These are phyloP conservation scores for Ephydatia muelleri DNA, from an alignment of 37 sponge, comb jelly and placozoan species.

Conservation along the genomic window DNA sequence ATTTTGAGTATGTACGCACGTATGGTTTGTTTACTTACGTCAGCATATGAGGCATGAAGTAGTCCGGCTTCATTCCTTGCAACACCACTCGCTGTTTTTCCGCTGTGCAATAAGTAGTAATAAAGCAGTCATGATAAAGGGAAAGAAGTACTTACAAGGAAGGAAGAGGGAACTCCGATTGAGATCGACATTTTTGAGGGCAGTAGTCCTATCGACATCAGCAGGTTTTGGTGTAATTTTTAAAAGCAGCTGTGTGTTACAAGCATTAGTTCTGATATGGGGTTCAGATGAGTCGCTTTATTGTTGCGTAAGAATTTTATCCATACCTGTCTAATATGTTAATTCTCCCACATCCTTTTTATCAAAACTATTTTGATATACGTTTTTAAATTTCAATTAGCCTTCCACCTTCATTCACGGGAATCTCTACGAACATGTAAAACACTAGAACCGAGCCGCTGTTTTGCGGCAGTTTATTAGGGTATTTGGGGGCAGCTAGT, in stretches of 20 bases:
- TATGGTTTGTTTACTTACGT: slow-evolving; percentile 41
- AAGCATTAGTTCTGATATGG: too few species aligned
- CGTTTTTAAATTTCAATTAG: too few species aligned
- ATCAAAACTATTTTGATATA: too few species aligned
- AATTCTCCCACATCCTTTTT: too few species aligned
- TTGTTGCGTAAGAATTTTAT: too few species aligned
- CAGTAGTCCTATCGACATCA: slow-evolving; percentile 7
- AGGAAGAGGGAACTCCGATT: slow-evolving; percentile 11
- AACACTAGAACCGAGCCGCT: too few species aligned
- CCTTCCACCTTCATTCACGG: too few species aligned
- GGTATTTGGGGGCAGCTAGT: too few species aligned
- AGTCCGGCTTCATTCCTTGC: slow-evolving; percentile 11
- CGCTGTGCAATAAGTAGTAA: neutral
- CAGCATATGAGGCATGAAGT: slow-evolving; percentile 47
- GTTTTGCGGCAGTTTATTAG: too few species aligned
- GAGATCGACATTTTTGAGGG: neutral
- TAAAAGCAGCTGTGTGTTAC: slow-evolving; percentile 25
- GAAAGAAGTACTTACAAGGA: neutral
- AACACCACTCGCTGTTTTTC: slow-evolving; percentile 29
- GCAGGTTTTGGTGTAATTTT: slow-evolving; percentile 26
- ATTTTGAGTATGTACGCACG: neutral
- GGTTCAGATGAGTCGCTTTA: too few species aligned
- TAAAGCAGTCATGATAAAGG: neutral
- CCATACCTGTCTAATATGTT: too few species aligned
- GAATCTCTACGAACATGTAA: too few species aligned